Base-by-base conservation (phyloP, 2,113 vertebrate species). In the Diphyllodes magnificus region DNA sequence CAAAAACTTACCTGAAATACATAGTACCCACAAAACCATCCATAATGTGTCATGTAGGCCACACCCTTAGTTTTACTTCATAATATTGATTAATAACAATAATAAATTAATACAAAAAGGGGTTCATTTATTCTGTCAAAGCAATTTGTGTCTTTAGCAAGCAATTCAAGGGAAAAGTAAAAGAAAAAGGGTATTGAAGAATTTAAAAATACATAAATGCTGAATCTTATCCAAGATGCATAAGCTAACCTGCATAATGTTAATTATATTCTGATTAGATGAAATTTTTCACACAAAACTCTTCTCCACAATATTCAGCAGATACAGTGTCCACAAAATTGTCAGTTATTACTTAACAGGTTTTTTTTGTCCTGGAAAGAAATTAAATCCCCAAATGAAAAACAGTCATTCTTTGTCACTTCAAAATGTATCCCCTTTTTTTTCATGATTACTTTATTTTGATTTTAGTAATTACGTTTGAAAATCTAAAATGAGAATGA, bases 181-280 rank as follows among this genome's bases (percentile, higher is more conserved):
- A 47, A 73, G 83, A 57, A 7, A 68, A 85, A 57, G 6, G 1
- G 27, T 51, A 42, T 2, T 51, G 15, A 75, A 79, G 9, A n/a
- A 85, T 59, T 82, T 16, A 35, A 89, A 84, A 72, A 37, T 39
- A 25, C 0, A 1, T 70, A 53, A 83, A 57, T 45, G 15, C 3
- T 57, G 17, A 45, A 31, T 84, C 10, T 61, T 22, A 54, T 37
- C 23, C 28, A 78, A 69, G 22, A 73, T 35, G n/a, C 15, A 50
- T 0, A 0, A 61, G 12, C 7, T 82, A 75, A 65, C 22, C 9
- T 51, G 28, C 28, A 20, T 59, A 39, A 30, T 42, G 20, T 45
- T 69, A 49, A 77, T 75, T 70, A 31, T 25, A 73, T 73, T n/a
- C n/a, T 53, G 39, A 50, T 47, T 40, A 47, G 45, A 70, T 47